Evolutionary conservation across 2,888 invertebrate species (phyloP), one percentile per base, ranked within the genome.

Genomic region (Corythucha ciliata): DNA sequence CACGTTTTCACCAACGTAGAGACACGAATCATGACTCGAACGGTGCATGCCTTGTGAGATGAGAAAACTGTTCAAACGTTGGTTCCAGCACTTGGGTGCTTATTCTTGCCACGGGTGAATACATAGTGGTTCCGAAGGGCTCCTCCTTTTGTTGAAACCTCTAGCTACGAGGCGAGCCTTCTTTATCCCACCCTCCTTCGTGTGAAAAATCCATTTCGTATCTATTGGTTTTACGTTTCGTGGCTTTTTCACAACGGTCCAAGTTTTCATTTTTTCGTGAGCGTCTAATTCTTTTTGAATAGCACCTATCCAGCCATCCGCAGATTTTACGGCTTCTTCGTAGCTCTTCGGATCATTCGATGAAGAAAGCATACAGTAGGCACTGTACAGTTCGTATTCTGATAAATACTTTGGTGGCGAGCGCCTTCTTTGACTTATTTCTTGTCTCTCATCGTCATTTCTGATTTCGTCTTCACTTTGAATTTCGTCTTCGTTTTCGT

Each of bases 241-340:
- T 12, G 47, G 47, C 24, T 36, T 21, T n/a, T 16, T 25, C 2
- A 2, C 2, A 4, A 14, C 21, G 10, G 41, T 21, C 45, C 47
- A 47, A 6, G 34, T 47, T 5, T 18, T 36, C 10, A 47, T n/a
- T 36, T 36, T 36, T 14, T 47, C 7, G 10, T 20, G 18, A 4
- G 47, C 27, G 14, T 32, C n/a, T 33, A 32, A n/a, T 18, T 45
- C 45, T 3, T 27, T 29, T 5, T 45, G 16, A 5, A 45, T 45
- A 14, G 45, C 45, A 7, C 21, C 10, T 32, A 32, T 29, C 45
- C 45, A 45, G 4, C 33, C 8, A 7, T 5, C 32, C 33, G 18
- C 45, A 18, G 3, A 18, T n/a, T 8, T 21, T 5, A 34, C 14
- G 18, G 51, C 53, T 37, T 53, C 53, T 44, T 54, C 47, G 45